These are phyloP conservation scores for Aplocera efformata DNA, from an alignment of 2,888 invertebrate species.

Conservation along the genomic window DNA sequence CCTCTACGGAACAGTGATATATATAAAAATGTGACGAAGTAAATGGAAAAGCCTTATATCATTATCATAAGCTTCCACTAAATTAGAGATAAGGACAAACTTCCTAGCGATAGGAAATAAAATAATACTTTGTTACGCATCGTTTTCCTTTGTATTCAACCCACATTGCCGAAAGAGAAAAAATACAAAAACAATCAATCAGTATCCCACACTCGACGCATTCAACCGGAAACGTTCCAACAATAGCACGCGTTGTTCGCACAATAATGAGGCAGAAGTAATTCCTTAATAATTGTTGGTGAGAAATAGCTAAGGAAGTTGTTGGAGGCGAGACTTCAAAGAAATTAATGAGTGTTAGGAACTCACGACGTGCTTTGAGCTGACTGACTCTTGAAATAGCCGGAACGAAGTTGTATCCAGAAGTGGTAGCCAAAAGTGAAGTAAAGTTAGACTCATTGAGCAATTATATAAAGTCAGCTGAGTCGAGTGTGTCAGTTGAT, in stretches of 20 bases:
- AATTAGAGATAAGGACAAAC: too few relatives aligned
- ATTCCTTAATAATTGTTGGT: conserved; percentile 73
- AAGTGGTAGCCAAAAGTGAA: background rate
- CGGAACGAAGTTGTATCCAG: conserved; percentile 67
- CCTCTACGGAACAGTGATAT: too few relatives aligned
- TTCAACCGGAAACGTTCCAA: conserved; percentile 45
- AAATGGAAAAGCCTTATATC: too few relatives aligned
- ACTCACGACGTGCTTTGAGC: conserved; percentile 70
- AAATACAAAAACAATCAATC: conserved; percentile 47
- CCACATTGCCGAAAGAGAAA: conserved; percentile 24
- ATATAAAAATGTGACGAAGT: too few relatives aligned
- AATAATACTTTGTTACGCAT: too few relatives aligned
- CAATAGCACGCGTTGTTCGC: conserved; percentile 52
- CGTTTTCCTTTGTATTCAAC: too few relatives aligned
- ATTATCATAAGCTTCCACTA: too few relatives aligned
- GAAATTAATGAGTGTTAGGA: conserved; percentile 79
- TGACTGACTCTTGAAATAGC: conserved; percentile 77
- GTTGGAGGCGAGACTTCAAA: conserved; percentile 69
- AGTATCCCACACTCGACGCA: conserved; percentile 35
- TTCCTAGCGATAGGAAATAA: too few relatives aligned
- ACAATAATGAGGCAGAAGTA: conserved; percentile 66
- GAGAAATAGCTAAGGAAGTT: conserved; percentile 63
- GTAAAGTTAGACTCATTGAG: too few relatives aligned
- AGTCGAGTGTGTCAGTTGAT: too few relatives aligned
- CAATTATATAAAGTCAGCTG: too few relatives aligned